Evolutionary conservation across 2,888 invertebrate species (phyloP).

Genomic region (Chironomus riparius): DNA sequence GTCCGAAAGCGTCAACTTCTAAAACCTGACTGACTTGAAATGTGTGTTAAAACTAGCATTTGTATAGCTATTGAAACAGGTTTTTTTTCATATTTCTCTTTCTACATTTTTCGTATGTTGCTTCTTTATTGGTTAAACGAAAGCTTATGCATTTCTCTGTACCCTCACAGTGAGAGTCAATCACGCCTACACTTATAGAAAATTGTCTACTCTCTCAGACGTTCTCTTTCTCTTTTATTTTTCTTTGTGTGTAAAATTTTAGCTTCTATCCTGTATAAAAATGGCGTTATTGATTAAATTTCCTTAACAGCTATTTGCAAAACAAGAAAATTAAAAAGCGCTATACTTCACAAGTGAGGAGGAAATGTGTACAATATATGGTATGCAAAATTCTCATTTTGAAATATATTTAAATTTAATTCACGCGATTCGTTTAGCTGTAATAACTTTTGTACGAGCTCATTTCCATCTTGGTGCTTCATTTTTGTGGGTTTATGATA

Average conservation of each 20-base stretch:
- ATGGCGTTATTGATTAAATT: slow-evolving; percentile 20
- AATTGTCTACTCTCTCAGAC: background rate
- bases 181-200: background rate
- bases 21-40: slow-evolving; percentile 14
- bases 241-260: background rate
- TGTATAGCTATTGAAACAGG: slow-evolving; percentile 23
- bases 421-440: slow-evolving; percentile 21
- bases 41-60: slow-evolving; percentile 13
- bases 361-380: background rate
- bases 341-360: slow-evolving; percentile 11
- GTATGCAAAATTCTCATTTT: background rate
- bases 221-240: background rate
- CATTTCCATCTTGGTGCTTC: background rate
- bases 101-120: background rate
- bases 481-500: background rate
- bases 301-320: background rate
- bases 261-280: slow-evolving; percentile 10
- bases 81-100: slow-evolving; percentile 21
- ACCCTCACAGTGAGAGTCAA: background rate
- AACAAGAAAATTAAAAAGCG: slow-evolving; percentile 15
- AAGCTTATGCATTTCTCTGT: background rate
- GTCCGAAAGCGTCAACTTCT: slow-evolving; percentile 17
- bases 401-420: slow-evolving; percentile 18
- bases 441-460: background rate
- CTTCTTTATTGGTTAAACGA: background rate